Conservation (phyloP, 2,797 vertebrate species). For the Podarcis lilfordi region DNA sequence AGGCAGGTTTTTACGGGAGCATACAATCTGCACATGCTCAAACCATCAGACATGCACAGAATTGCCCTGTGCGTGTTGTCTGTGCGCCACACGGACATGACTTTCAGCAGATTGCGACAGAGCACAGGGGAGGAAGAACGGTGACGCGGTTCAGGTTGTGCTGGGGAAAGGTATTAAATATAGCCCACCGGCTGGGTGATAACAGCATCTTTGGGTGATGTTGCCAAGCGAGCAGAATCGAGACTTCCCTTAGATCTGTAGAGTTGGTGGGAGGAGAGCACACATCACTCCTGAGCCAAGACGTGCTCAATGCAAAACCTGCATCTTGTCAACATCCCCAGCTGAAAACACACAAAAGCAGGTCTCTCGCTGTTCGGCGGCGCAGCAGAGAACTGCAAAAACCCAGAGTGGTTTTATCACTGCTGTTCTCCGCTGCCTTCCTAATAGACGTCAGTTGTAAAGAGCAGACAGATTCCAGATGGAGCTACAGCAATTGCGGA, state of each 20-base stretch:
- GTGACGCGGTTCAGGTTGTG: no score
- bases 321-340: neutral
- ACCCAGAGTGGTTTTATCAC: slow-evolving; percentile 48
- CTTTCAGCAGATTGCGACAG: neutral
- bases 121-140: neutral
- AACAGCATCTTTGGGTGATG: neutral
- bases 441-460: slow-evolving; percentile 58
- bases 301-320: neutral
- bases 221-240: neutral
- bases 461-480: slow-evolving; percentile 74
- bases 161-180: neutral
- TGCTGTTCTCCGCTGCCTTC: slow-evolving; percentile 23
- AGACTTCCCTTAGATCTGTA: neutral
- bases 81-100: neutral
- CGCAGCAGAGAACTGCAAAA: neutral
- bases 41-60: neutral
- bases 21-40: no score
- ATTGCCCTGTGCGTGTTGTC: neutral
- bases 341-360: neutral
- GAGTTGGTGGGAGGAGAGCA: neutral
- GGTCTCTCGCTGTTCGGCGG: neutral
- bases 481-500: slow-evolving; percentile 47
- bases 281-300: neutral
- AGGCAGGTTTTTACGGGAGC: neutral
- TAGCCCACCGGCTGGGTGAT: neutral